Evolutionary conservation across 2,797 vertebrate genomes (phyloP).

Genomic region (Argentina silus): DNA sequence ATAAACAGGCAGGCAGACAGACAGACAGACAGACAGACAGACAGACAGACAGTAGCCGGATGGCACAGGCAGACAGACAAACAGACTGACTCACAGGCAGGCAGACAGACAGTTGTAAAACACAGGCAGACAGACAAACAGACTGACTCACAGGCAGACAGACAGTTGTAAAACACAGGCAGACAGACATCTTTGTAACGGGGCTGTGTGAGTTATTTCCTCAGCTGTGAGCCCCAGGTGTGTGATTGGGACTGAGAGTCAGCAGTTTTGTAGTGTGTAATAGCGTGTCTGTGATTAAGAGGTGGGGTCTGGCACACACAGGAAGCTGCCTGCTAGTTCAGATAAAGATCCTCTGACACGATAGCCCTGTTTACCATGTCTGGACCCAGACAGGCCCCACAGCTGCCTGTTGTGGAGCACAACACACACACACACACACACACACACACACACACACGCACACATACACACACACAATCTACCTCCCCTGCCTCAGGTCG

Average conservation of each 20-base stretch:
- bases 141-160: neutral
- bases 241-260: slow-evolving; percentile 49
- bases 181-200: slow-evolving; percentile 1
- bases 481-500: slow-evolving; percentile 24
- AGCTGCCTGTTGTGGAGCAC: slow-evolving; percentile 30
- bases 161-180: neutral
- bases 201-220: slow-evolving; percentile 62
- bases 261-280: slow-evolving; percentile 47
- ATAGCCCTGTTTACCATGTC: slow-evolving; percentile 43
- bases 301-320: slow-evolving; percentile 47
- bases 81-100: neutral
- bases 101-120: neutral
- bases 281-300: slow-evolving; percentile 52
- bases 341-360: slow-evolving; percentile 70
- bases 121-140: neutral
- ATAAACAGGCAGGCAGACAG: slow-evolving; percentile 29
- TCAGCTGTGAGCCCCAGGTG: slow-evolving; percentile 56
- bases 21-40: slow-evolving; percentile 30
- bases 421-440: slow-evolving; percentile 1
- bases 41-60: neutral
- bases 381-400: slow-evolving; percentile 26
- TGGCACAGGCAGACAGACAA: neutral
- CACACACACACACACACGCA: slow-evolving; percentile 11
- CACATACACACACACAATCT: neutral
- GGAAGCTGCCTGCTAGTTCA: slow-evolving; percentile 32